Evolutionary conservation across 2,888 invertebrate genomes (phyloP).

Genomic region (Cacoxenus indagator): DNA sequence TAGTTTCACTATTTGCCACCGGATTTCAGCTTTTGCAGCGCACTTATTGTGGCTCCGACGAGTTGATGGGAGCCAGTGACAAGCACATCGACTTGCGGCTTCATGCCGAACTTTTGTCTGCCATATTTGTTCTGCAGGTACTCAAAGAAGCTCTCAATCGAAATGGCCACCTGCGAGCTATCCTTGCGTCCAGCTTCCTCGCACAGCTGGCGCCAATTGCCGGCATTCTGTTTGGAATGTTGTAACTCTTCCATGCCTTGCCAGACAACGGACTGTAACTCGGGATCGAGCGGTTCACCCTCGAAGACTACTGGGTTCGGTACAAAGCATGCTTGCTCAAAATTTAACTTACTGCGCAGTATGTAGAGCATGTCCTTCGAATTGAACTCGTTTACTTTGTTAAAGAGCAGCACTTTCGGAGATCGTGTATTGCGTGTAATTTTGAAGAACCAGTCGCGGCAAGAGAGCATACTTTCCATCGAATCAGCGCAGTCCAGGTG

Average conservation of each 20-base stretch:
- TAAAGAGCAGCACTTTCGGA: constrained; percentile 48
- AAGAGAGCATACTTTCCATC: constrained; percentile 54
- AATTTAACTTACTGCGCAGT: constrained; percentile 42
- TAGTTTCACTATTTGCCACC: background rate
- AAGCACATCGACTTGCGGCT: constrained; percentile 48
- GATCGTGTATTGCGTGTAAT: constrained; percentile 46
- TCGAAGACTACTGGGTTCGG: constrained; percentile 45
- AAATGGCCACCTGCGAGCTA: constrained; percentile 42
- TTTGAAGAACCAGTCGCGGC: constrained; percentile 51
- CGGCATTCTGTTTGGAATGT: constrained; percentile 47
- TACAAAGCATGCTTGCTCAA: constrained; percentile 53
- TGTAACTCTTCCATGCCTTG: constrained; percentile 52
- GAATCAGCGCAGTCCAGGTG: constrained; percentile 49
- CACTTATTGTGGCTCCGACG: constrained; percentile 43
- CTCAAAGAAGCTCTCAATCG: constrained; percentile 47
- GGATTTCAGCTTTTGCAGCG: constrained; percentile 40
- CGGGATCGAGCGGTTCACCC: constrained; percentile 36
- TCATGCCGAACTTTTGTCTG: constrained; percentile 46
- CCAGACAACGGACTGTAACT: constrained; percentile 38
- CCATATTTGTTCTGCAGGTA: constrained; percentile 45
- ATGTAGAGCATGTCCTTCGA: constrained; percentile 53
- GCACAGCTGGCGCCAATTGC: constrained; percentile 49
- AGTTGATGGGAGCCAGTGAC: constrained; percentile 50
- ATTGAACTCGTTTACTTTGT: constrained; percentile 51
- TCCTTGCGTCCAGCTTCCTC: constrained; percentile 47